Evolutionary conservation across 2,888 invertebrate genomes (phyloP).

Genomic region (Leucoma salicis): DNA sequence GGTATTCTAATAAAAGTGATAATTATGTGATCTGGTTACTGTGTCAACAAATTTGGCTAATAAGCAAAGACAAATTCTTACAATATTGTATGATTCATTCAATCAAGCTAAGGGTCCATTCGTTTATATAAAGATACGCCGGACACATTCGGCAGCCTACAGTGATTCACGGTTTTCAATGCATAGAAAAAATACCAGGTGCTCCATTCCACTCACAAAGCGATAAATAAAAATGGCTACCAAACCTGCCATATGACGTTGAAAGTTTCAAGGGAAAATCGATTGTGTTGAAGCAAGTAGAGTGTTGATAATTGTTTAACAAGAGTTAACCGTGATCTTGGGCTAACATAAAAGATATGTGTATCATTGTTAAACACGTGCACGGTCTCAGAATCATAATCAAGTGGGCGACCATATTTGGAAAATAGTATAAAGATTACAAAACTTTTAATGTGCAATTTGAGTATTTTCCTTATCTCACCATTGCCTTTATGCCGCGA

Average conservation of each 20-base stretch:
- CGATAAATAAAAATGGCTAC: constrained; percentile 56
- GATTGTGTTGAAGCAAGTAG: constrained; percentile 36
- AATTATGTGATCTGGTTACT: constrained; percentile 20
- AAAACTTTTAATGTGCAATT: constrained; percentile 47
- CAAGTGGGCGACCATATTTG: constrained; percentile 62
- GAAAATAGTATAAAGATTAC: constrained; percentile 31
- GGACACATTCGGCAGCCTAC: constrained; percentile 52
- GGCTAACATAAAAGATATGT: constrained; percentile 58
- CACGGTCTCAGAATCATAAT: constrained; percentile 61
- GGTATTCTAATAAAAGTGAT: constrained; percentile 34
- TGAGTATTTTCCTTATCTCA: constrained; percentile 31
- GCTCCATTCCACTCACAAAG: constrained; percentile 67
- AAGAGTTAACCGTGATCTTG: constrained; percentile 48
- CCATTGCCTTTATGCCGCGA: constrained; percentile 13
- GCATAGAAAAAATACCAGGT: constrained; percentile 76
- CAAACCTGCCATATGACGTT: constrained; percentile 47
- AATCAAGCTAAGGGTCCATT: constrained; percentile 30
- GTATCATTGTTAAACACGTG: constrained; percentile 72
- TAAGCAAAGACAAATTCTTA: constrained; percentile 17
- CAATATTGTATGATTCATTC: constrained; percentile 41
- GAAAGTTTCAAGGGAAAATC: constrained; percentile 38
- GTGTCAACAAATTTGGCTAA: constrained; percentile 18
- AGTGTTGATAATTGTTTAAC: constrained; percentile 55
- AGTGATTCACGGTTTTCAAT: constrained; percentile 70
- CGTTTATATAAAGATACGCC: constrained; percentile 31